Evolutionary conservation across 2,888 invertebrate genomes (phyloP).

Genomic region (Hirtodrosophila alboralis): DNA sequence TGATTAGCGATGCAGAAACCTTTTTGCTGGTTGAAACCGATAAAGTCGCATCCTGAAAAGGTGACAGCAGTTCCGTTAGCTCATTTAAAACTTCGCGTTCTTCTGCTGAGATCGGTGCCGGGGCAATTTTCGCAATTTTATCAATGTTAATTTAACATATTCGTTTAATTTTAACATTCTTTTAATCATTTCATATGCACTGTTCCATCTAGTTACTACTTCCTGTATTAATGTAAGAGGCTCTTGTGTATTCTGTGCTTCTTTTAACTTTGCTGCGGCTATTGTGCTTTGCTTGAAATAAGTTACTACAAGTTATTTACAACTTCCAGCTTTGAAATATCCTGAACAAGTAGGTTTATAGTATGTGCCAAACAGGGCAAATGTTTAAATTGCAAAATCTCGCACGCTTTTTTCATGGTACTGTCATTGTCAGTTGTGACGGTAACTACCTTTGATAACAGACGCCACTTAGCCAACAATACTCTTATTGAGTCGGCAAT

Average conservation of each 20-base stretch:
- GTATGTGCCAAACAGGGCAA: constrained; percentile 20
- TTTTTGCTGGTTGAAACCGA: constrained; percentile 18
- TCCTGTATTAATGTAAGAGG: constrained; percentile 17
- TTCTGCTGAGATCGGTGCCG: too few species aligned
- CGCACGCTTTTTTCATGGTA: constrained; percentile 18
- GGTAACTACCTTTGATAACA: constrained; percentile 14
- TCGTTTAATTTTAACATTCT: constrained; percentile 5
- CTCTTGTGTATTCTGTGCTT: constrained; percentile 4
- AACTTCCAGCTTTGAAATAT: constrained; percentile 10
- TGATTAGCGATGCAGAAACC: constrained; percentile 16
- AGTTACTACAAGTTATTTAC: constrained; percentile 10
- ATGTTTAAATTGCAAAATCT: constrained; percentile 6
- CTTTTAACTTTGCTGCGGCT: constrained; percentile 14
- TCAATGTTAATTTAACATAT: constrained; percentile 15
- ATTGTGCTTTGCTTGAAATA: constrained; percentile 16
- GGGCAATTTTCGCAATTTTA: constrained; percentile 11
- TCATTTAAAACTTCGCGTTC: constrained; percentile 12
- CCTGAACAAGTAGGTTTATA: constrained; percentile 17
- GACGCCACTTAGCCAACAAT: constrained; percentile 13
- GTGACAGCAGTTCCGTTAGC: constrained; percentile 8
- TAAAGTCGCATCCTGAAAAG: constrained; percentile 16
- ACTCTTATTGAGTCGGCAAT: constrained; percentile 5
- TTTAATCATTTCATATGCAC: constrained; percentile 18
- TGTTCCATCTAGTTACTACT: constrained; percentile 24
- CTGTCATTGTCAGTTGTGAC: constrained; percentile 19